Conservation (phyloP, 2,888 invertebrate genomes). For the Dexiosoma caninum region DNA sequence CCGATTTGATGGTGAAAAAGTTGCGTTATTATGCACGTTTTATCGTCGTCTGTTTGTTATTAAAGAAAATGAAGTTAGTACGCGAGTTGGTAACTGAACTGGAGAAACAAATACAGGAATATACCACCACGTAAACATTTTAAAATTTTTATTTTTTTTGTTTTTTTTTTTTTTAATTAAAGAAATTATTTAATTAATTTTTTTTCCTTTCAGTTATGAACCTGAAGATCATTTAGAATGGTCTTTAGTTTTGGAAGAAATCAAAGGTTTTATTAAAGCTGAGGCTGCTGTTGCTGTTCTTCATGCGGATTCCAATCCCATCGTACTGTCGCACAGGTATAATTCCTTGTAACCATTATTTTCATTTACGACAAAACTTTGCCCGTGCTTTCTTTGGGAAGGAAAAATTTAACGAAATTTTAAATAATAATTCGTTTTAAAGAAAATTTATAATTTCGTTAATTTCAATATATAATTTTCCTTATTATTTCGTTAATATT, state of each 20-base stretch:
- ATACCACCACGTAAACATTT: constrained; percentile 86
- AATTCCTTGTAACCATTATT: constrained; percentile 61
- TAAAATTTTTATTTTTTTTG: neutral
- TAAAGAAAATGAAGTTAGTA: constrained; percentile 95
- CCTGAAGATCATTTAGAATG: constrained; percentile 98
- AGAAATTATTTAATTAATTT: neutral
- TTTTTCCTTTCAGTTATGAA: constrained; percentile 82
- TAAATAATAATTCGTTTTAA: constrained; percentile 64
- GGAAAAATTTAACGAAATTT: constrained; percentile 57
- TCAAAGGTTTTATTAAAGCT: constrained; percentile 94
- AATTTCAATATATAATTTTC: constrained; percentile 33
- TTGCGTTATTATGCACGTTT: constrained; percentile 96
- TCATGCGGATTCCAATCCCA: constrained; percentile 90
- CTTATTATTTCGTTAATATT: constrained; percentile 48
- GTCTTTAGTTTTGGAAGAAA: constrained; percentile 95
- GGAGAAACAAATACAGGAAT: constrained; percentile 95
- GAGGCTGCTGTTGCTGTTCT: constrained; percentile 93
- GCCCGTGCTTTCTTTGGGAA: constrained; percentile 79
- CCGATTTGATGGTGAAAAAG: constrained; percentile 98
- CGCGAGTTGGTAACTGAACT: constrained; percentile 94
- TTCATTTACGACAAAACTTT: constrained; percentile 58
- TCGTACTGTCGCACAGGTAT: constrained; percentile 91
- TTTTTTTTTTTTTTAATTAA: neutral
- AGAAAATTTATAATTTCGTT: constrained; percentile 54
- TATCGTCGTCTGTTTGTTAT: constrained; percentile 95